Evolutionary conservation across 2,888 invertebrate genomes (phyloP), one percentile per base, ranked within the genome.

Genomic region (Teleiodes luculella): DNA sequence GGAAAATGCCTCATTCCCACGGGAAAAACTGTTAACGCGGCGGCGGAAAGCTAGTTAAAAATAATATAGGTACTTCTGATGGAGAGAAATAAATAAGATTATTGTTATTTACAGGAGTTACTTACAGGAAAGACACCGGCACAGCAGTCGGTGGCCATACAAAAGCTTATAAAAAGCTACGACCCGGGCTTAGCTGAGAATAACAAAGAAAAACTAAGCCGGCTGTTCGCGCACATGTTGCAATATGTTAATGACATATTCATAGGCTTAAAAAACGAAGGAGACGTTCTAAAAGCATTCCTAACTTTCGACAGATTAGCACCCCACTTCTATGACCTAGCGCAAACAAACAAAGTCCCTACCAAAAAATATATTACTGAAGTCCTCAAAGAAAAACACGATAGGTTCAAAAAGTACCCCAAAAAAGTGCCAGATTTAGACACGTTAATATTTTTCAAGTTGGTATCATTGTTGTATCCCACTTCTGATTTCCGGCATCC

Each of bases 401-500:
- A 88, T 0, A 87, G 91, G 13, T 96, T 91, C 69, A 90, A 90
- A 58, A 91, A 91, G 50, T 91, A 90, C 46, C 80, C 82, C 1
- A 94, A 92, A 67, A 80, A 64, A 53, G 92, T 92, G 69, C 95
- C 95, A 0, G 86, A 90, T 52, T 74, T 95, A 46, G 93, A 95
- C 64, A 93, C 93, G 69, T 76, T 98, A 36, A 84, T 97, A 60
- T 93, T 96, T 71, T 93, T 98, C 57, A 97, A 97, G 84, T 72
- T 97, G 60, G 91, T 96, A 3, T 93, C 95, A 6, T 80, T 95
- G 41, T 75, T 98, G 52, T 98, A 95, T 81, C 95, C 98, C 0
- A 94, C 97, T 0, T 97, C 98, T 0, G 98, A 98, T 83, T 96
- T 95, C 75, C 91, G 94, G 37, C 98, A 98, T 90, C 94, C 94